Conservation (phyloP, 2,888 invertebrate genomes). For the Epinotia nisella region DNA sequence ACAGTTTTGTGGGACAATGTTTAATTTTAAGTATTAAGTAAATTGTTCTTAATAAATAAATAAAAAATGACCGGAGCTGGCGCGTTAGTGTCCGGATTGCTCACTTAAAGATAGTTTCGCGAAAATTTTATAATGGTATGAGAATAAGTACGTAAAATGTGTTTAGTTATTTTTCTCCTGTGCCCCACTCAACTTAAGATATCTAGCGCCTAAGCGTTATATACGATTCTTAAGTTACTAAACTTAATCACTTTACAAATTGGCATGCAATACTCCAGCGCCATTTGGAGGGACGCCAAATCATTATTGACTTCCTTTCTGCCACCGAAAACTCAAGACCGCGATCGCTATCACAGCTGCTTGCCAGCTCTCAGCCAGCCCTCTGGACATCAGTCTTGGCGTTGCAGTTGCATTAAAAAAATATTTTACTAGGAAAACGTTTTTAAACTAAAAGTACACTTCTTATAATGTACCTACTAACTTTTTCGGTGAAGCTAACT, state of each 20-base stretch:
- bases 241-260: slow-evolving; percentile 36
- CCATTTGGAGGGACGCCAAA: slow-evolving; percentile 39
- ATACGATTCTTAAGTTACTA: slow-evolving; percentile 27
- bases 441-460: not conserved
- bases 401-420: not conserved
- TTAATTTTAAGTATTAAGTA: too few species aligned
- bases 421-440: not conserved
- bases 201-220: not conserved
- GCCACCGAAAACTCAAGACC: slow-evolving; percentile 34
- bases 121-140: too few species aligned
- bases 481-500: not conserved
- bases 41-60: too few species aligned
- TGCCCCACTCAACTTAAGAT: too few species aligned
- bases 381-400: slow-evolving; percentile 9
- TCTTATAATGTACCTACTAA: not conserved
- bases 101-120: too few species aligned
- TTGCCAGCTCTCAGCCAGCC: slow-evolving; percentile 14
- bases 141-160: too few species aligned
- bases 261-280: slow-evolving; percentile 32
- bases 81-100: too few species aligned
- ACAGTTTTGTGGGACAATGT: too few species aligned
- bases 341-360: slow-evolving; percentile 38
- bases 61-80: too few species aligned
- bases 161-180: too few species aligned
- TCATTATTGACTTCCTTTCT: slow-evolving; percentile 44